These are phyloP conservation scores for Hymenochirus boettgeri DNA, from an alignment of 2,113 vertebrate genomes.

Conservation along the genomic window DNA sequence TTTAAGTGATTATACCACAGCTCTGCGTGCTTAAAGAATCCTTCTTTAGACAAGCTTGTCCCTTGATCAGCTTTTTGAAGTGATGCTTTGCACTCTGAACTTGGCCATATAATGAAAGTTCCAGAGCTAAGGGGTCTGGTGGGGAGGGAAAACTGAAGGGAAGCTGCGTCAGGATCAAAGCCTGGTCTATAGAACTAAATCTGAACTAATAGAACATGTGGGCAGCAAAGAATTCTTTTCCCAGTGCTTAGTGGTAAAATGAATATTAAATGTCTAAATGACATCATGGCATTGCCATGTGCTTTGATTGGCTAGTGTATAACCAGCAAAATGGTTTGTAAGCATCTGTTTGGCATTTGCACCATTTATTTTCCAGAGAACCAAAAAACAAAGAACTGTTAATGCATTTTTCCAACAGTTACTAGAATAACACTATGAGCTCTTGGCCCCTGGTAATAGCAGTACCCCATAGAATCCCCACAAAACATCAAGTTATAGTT, in stretches of 20 bases:
- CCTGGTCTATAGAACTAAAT: slow-evolving; percentile 53
- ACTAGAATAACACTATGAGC: slow-evolving; percentile 69
- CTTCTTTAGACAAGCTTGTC: slow-evolving; percentile 65
- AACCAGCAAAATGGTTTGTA: slow-evolving; percentile 69
- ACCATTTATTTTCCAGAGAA: slow-evolving; percentile 68
- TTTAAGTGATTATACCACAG: slow-evolving; percentile 81
- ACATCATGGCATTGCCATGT: slow-evolving; percentile 65
- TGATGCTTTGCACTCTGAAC: slow-evolving; percentile 75
- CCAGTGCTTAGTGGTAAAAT: slow-evolving; percentile 61
- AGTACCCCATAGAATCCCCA: slow-evolving; percentile 45
- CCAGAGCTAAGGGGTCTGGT: slow-evolving; percentile 68
- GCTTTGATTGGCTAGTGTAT: slow-evolving; percentile 68
- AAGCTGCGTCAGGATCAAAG: slow-evolving; percentile 71
- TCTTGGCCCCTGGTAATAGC: slow-evolving; percentile 52
- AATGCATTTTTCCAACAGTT: slow-evolving; percentile 70
- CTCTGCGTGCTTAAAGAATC: slow-evolving; percentile 68
- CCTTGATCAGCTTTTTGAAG: slow-evolving; percentile 69
- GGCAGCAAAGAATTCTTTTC: slow-evolving; percentile 51
- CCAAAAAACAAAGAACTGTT: slow-evolving; percentile 75
- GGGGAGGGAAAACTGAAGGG: slow-evolving; percentile 69
- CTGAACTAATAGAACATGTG: slow-evolving; percentile 62
- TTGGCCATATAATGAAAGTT: slow-evolving; percentile 71
- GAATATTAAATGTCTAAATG: slow-evolving; percentile 69
- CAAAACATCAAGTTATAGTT: slow-evolving; percentile 39
- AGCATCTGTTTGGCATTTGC: slow-evolving; percentile 83